Evolutionary conservation across 2,888 invertebrate species (phyloP), one percentile per base, ranked within the genome.

Genomic region (Metalampra italica): DNA sequence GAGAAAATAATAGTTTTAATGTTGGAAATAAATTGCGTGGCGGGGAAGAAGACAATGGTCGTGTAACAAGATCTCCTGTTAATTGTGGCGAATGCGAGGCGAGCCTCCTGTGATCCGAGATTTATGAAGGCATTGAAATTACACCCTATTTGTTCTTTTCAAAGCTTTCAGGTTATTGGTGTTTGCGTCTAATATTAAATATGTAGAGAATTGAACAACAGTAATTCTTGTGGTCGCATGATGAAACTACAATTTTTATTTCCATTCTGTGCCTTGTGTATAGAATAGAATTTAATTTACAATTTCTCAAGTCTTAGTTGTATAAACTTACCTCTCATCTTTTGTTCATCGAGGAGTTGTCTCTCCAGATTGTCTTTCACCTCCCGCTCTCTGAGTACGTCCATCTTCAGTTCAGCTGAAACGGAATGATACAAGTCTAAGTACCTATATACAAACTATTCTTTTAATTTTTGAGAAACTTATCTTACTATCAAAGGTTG

Each of bases 371-470:
- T 97, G 89, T 97, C 97, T 90, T 97, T 95, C 54, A 96, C 94
- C 91, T 98, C 98, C 71, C 97, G 91, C 89, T 98, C 98, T 71
- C 97, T 92, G 60, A 97, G 90, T 55, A 98, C 94, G 86, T 98
- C 98, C 96, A 97, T 97, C 90, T 97, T 97, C 66, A 98, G 91
- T 90, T 98, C 98, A 78, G 97, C 98, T 98, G 93, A 49, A 93
- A 93, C 78, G 88, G 85, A 66, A 60, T 14, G 4, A 13, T 29
- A 14, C 38, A 34, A 34, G 3, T 34, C 34, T 9, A n/a, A n/a
- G n/a, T 36, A 36, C 11, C 1, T 36, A 36, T 7, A 32, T 9
- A 32, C 8, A 9, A 32, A 32, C 32, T 32, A 2, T 32, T 8
- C 7, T 8, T 32, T 32, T 11, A 3, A 5, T 32, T 32, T 32